Evolutionary conservation across 2,797 vertebrate species (phyloP).

Genomic region (Megaceryle alcyon): DNA sequence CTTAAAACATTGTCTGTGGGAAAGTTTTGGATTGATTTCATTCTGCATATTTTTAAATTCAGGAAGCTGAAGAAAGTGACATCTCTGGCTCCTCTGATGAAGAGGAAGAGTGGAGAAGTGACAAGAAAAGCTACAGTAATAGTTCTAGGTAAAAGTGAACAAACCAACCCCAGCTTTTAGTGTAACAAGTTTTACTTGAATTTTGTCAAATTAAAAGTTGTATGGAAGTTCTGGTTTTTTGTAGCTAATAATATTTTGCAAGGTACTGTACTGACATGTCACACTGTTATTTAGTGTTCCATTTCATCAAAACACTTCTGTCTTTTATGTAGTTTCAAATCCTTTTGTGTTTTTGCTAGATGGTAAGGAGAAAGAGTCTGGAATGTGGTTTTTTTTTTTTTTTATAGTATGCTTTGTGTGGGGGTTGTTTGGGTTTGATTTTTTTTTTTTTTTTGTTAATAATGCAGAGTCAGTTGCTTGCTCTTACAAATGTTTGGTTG

Average conservation of each 20-base stretch:
- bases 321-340: not conserved
- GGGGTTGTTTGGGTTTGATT: not conserved
- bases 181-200: not conserved
- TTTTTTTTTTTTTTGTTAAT: not conserved
- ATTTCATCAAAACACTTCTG: not conserved
- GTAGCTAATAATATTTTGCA: not conserved
- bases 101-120: constrained; percentile 93
- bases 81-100: constrained; percentile 83
- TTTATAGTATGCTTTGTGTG: not conserved
- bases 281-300: not conserved
- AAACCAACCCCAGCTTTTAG: not conserved
- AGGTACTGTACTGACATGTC: not conserved
- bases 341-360: not conserved
- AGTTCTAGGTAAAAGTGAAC: constrained; percentile 86
- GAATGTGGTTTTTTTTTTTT: not conserved
- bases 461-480: not conserved
- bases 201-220: not conserved
- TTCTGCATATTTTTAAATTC: not conserved
- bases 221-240: not conserved
- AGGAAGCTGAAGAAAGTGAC: constrained; percentile 79
- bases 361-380: not conserved
- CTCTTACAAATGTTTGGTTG: not conserved
- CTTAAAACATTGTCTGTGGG: not conserved
- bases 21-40: not conserved
- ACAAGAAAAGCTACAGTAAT: constrained; percentile 86